A percentile compares a stretch with the other conserved stretches of the same genome.
phyloP scores from a whole-genome alignment of 2,797 vertebrate genomes.

The Myotis vivesi region DNA sequence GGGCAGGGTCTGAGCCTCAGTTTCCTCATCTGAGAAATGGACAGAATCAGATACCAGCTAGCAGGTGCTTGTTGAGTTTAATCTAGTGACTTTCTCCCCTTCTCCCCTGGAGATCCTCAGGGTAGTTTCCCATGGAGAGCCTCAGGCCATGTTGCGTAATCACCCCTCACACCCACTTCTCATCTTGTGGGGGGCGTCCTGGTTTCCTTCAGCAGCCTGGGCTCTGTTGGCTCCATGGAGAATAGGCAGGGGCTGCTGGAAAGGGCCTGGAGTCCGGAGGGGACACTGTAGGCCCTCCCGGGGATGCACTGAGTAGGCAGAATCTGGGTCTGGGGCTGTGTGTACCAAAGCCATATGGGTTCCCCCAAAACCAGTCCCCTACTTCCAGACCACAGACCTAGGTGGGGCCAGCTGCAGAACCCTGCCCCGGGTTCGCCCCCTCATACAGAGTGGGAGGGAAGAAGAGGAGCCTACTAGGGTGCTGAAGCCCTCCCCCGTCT shows the following conservation, averaged over 20 bases:
- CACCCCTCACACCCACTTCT: neutral
- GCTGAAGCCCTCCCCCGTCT: neutral
- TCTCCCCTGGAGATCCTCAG: neutral
- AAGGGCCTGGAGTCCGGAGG: neutral
- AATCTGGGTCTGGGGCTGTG: neutral
- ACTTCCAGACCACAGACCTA: too few species aligned
- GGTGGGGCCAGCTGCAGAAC: neutral
- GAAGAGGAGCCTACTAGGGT: neutral
- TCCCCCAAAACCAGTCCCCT: neutral
- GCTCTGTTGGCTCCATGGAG: neutral
- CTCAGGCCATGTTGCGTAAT: neutral
- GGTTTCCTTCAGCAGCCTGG: neutral
- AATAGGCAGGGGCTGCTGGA: neutral
- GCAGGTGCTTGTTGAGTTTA: neutral
- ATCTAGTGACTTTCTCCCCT: neutral
- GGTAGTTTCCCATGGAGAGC: neutral
- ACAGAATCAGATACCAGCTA: neutral
- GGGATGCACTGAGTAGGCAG: rapidly evolving
- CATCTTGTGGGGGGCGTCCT: neutral
- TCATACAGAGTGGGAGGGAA: rapidly evolving
- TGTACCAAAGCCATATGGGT: neutral
- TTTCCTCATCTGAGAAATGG: conserved; percentile 23
- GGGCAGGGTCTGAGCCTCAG: neutral
- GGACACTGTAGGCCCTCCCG: neutral
- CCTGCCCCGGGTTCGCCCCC: neutral